Base-by-base conservation (phyloP, 2,797 vertebrate species). In the Alfaro cultratus region DNA sequence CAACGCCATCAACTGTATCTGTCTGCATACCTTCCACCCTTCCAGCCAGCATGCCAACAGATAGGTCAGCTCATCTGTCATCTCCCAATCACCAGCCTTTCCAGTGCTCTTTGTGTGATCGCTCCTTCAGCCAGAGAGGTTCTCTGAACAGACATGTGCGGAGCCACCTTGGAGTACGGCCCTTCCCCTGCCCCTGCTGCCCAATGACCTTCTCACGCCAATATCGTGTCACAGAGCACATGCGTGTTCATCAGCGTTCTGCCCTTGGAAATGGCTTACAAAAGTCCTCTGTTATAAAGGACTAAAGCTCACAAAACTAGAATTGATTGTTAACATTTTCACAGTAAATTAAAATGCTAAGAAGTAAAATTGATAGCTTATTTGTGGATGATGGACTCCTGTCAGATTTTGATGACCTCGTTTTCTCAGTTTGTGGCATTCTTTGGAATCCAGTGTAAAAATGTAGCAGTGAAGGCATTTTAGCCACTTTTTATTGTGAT, bases 141-240 rank as follows among this genome's bases (percentile, higher is more conserved):
- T 95, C 95, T 72, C 91, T 96, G 70, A 96, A 96, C 84, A 91
- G 95, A 86, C 95, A 96, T 78, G 89, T 95, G 74, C 92, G 94
- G 23, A 94, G 94, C 78, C 95, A 96, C 78, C 91, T 96, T 55
- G 95, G 95, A 0, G 93, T 96, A 0, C 86, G 95, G 53, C 95
- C 95, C n/a, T 96, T 96, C 83, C 81, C 92, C 41, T 96, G 95
- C 71, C 95, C 95, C 18, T 75, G 84, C 13, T 96, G 95, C 85
- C 91, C 94, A 9, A 96, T 96, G 95, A 94, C 94, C 47, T 96
- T 96, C 82, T 96, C 95, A 2, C 93, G 95, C 9, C 95, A 96
- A 84, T 96, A 96, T 88, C 93, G 95, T 23, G 95, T 96, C 83
- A 93, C 87, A 0, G 95, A 96, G 85, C 95, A 96, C 86, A 94